Conservation (phyloP, 1,140 invertebrate species). For the Matsumurasca onukii region DNA sequence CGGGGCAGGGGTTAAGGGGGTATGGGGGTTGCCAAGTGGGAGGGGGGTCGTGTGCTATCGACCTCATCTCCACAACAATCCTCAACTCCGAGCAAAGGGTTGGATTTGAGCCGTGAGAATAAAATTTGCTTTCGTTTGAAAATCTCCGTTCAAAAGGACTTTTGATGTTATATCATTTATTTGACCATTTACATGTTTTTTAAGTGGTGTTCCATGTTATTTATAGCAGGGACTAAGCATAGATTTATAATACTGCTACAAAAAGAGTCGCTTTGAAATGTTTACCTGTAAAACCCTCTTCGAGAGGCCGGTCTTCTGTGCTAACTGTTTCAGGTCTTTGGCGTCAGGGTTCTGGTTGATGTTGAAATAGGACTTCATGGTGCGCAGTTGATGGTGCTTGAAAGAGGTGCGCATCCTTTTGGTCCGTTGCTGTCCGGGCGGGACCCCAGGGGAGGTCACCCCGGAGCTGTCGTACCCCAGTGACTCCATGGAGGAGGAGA, state of each 20-base stretch:
- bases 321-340: conserved; percentile 92
- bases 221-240: too few species aligned
- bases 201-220: too few species aligned
- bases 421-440: conserved; percentile 59
- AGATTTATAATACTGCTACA: too few species aligned
- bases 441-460: conserved; percentile 61
- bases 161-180: too few species aligned
- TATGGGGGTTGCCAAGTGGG: too few species aligned
- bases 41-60: background rate
- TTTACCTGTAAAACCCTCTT: conserved; percentile 93
- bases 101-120: too few species aligned
- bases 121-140: too few species aligned
- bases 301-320: conserved; percentile 94
- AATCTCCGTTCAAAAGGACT: too few species aligned
- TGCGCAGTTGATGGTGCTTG: conserved; percentile 94
- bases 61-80: background rate
- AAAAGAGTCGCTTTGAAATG: too few species aligned
- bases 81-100: too few species aligned
- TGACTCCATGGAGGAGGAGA: conserved; percentile 76
- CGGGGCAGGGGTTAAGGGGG: too few species aligned
- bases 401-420: conserved; percentile 96
- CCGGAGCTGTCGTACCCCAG: conserved; percentile 69
- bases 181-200: too few species aligned
- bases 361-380: conserved; percentile 96
- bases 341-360: conserved; percentile 98